A percentile compares a stretch with the other conserved stretches of the same genome.
Evolutionary conservation across 2,888 invertebrate species (phyloP).

Genomic region (Agrochola lota): DNA sequence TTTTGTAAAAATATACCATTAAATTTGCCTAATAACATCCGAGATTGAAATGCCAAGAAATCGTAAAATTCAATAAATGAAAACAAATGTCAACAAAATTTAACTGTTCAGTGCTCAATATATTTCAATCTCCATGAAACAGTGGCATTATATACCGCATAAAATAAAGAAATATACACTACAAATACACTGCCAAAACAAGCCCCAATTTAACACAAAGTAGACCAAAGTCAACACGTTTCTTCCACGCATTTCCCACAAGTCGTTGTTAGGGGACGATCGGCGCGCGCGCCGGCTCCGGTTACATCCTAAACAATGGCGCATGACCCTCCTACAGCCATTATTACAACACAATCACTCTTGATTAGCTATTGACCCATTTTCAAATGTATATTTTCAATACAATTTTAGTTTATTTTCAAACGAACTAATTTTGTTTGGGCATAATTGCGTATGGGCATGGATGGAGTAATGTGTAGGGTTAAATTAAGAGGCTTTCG

Average conservation of each 20-base stretch:
- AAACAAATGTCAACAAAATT: neutral
- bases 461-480: conserved; percentile 33
- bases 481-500: conserved; percentile 43
- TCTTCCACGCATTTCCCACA: conserved; percentile 65
- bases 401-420: conserved; percentile 62
- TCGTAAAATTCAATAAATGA: neutral
- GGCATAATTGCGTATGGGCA: conserved; percentile 20
- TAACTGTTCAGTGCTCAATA: too few relatives aligned
- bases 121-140: neutral
- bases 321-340: conserved; percentile 66
- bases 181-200: conserved; percentile 22
- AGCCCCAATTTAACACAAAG: conserved; percentile 44
- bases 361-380: conserved; percentile 81
- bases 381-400: conserved; percentile 69
- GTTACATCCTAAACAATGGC: conserved; percentile 74
- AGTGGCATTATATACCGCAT: neutral
- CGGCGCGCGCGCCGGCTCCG: conserved; percentile 68
- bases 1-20: neutral
- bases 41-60: neutral
- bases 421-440: conserved; percentile 61
- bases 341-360: conserved; percentile 77
- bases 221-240: conserved; percentile 61
- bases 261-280: conserved; percentile 50
- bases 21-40: too few relatives aligned
- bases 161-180: conserved; percentile 1